Conservation (phyloP, 2,888 invertebrate genomes). For the Lithophane socia region DNA sequence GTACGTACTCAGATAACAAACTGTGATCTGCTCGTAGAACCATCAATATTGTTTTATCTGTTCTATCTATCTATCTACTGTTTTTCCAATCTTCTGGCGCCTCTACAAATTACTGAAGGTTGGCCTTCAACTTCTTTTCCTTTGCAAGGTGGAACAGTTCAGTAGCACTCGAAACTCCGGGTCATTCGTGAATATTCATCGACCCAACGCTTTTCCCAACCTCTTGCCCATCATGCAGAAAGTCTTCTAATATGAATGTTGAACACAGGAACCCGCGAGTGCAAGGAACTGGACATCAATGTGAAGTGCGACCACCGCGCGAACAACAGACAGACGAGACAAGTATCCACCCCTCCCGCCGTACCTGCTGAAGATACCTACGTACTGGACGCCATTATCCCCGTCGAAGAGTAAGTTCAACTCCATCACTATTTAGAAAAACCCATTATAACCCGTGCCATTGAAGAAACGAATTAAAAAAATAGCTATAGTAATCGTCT, state of each 20-base stretch:
- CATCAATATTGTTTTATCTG: not conserved
- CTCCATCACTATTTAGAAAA: constrained; percentile 12
- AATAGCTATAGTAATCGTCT: not conserved
- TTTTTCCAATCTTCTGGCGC: not conserved
- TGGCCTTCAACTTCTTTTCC: not conserved
- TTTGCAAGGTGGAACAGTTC: not conserved
- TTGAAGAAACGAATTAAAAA: not conserved
- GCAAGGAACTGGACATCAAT: constrained; percentile 97
- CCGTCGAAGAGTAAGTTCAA: constrained; percentile 95
- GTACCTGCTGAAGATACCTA: constrained; percentile 95
- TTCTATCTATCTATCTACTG: too few relatives aligned
- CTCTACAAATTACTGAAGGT: too few relatives aligned
- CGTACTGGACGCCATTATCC: constrained; percentile 95
- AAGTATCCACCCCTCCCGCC: constrained; percentile 88
- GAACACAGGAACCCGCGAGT: constrained; percentile 93
- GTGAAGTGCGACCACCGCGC: constrained; percentile 97
- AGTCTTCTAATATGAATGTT: not conserved
- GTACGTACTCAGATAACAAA: constrained; percentile 80
- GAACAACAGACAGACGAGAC: constrained; percentile 92
- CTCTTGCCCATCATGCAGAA: not conserved
- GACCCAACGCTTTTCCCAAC: not conserved
- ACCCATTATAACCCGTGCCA: constrained; percentile 5
- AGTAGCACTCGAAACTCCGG: not conserved
- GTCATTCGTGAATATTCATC: not conserved
- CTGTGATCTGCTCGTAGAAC: not conserved